A percentile compares a stretch with the other conserved stretches of the same genome.
Evolutionary conservation across 2,888 invertebrate species (phyloP).

Genomic region (Frankliniella fusca): DNA sequence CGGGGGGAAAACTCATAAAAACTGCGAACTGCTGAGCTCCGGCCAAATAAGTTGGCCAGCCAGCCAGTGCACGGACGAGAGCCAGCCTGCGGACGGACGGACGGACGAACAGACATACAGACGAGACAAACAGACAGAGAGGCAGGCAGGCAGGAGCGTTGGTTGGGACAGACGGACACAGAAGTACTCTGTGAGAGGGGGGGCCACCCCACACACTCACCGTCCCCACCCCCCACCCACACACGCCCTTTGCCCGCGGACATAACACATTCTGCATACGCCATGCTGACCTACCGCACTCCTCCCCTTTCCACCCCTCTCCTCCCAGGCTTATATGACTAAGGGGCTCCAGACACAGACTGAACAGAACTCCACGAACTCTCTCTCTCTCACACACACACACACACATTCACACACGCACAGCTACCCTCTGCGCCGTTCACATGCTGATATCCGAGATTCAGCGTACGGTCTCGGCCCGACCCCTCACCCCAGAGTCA

Average conservation of each 20-base stretch:
- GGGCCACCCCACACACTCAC: no score
- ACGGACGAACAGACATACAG: background rate
- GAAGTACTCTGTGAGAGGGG: no score
- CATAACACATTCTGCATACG: constrained; percentile 19
- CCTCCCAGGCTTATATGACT: background rate
- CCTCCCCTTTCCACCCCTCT: background rate
- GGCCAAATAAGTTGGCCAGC: constrained; percentile 16
- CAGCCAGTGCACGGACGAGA: background rate
- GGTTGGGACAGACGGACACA: no score
- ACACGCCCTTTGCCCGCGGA: constrained; percentile 3
- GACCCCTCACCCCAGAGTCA: no score
- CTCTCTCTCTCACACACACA: background rate
- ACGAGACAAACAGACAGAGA: no score
- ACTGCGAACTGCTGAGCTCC: constrained; percentile 12
- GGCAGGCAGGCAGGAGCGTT: no score
- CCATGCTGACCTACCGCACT: constrained; percentile 8
- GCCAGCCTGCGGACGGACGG: background rate
- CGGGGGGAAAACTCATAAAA: constrained; percentile 16
- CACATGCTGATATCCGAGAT: no score
- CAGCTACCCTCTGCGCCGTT: background rate
- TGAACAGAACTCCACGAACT: no score
- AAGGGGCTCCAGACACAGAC: no score
- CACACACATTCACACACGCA: background rate
- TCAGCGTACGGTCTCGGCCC: no score
- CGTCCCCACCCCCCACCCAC: no score